phyloP scores from a whole-genome alignment of 2,113 vertebrate species.

The Pagrus major region DNA sequence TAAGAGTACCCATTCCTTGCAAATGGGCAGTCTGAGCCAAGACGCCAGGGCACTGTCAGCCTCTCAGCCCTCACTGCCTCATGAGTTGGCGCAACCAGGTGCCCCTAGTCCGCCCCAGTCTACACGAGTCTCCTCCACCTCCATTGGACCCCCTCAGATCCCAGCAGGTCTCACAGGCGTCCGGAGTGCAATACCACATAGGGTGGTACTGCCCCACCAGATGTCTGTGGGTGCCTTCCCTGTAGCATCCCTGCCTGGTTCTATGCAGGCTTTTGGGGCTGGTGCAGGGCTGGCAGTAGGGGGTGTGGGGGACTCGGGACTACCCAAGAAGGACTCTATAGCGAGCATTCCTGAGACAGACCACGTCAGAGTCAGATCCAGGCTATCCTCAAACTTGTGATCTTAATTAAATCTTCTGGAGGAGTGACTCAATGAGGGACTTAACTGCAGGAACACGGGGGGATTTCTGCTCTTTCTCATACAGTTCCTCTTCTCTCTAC shows the following conservation, averaged over 20 bases:
- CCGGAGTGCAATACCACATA: slow-evolving; percentile 78
- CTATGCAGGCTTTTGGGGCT: slow-evolving; percentile 52
- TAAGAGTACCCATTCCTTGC: slow-evolving; percentile 90
- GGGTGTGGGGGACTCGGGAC: slow-evolving; percentile 81
- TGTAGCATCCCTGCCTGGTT: slow-evolving; percentile 64
- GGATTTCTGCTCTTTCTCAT: slow-evolving; percentile 14
- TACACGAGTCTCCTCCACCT: slow-evolving; percentile 85
- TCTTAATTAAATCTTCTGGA: slow-evolving; percentile 71
- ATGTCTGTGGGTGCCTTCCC: slow-evolving; percentile 84
- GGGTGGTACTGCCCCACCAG: slow-evolving; percentile 86
- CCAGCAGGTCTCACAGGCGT: slow-evolving; percentile 62
- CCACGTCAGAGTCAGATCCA: slow-evolving; percentile 86
- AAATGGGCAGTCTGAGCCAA: slow-evolving; percentile 88
- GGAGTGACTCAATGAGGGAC: slow-evolving; percentile 36
- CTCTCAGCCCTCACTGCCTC: slow-evolving; percentile 94
- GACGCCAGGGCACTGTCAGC: slow-evolving; percentile 92
- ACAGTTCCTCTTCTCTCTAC: slow-evolving; percentile 37
- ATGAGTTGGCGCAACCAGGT: slow-evolving; percentile 81
- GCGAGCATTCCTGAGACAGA: slow-evolving; percentile 89
- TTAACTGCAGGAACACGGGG: slow-evolving; percentile 20
- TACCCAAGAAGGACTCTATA: slow-evolving; percentile 87
- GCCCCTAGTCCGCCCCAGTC: slow-evolving; percentile 88
- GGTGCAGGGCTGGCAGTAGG: slow-evolving; percentile 56
- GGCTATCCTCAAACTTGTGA: slow-evolving; percentile 98
- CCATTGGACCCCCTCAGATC: slow-evolving; percentile 82